These are phyloP conservation scores for Harpalus rufipes DNA, from an alignment of 2,888 invertebrate species.

Conservation along the genomic window DNA sequence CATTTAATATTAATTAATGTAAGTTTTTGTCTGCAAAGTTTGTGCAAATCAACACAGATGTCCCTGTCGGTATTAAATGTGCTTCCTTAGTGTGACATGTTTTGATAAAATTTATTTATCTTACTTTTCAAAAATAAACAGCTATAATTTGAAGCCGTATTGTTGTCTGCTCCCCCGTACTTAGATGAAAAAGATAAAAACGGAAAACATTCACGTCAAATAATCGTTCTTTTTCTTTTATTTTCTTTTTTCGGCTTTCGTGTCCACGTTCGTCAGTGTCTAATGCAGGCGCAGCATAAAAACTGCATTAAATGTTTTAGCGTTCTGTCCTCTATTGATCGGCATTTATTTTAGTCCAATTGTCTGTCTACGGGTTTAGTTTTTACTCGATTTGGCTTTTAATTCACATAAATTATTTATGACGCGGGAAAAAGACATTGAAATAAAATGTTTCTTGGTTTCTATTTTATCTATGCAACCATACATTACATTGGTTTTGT, in stretches of 20 bases:
- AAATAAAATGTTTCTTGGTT: too few species aligned
- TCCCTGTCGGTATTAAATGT: not conserved
- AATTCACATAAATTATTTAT: slow-evolving; percentile 60
- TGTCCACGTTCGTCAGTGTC: slow-evolving; percentile 39
- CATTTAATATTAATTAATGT: not conserved
- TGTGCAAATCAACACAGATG: not conserved
- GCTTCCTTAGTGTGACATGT: not conserved
- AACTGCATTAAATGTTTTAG: slow-evolving; percentile 63
- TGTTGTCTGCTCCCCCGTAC: not conserved
- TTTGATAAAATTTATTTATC: not conserved
- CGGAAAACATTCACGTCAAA: slow-evolving; percentile 18
- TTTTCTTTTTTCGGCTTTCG: slow-evolving; percentile 13
- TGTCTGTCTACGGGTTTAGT: slow-evolving; percentile 61
- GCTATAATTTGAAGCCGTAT: not conserved
- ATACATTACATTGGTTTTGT: too few species aligned
- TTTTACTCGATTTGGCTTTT: slow-evolving; percentile 43
- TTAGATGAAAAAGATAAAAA: not conserved
- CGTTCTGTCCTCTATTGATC: slow-evolving; percentile 62
- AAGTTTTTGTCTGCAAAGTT: not conserved
- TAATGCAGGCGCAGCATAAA: slow-evolving; percentile 56
- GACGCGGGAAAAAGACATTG: slow-evolving; percentile 14
- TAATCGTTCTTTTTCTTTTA: slow-evolving; percentile 9
- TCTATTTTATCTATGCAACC: too few species aligned
- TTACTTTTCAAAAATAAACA: not conserved
- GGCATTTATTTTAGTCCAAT: slow-evolving; percentile 61